Evolutionary conservation across 1,140 invertebrate genomes (phyloP).

Genomic region (Pinna nobilis): DNA sequence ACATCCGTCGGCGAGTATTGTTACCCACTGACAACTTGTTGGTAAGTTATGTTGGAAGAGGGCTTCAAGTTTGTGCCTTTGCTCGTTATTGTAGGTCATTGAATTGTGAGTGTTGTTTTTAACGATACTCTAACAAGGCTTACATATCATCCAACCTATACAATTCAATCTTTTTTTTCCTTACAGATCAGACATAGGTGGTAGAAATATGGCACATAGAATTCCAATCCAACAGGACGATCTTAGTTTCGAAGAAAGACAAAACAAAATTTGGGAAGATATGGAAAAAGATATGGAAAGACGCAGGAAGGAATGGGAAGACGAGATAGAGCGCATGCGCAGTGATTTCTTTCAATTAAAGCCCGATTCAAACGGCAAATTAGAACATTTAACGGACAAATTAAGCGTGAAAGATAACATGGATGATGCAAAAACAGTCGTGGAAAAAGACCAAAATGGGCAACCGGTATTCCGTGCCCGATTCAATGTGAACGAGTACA

Average conservation of each 20-base stretch:
- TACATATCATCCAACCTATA: too few species aligned
- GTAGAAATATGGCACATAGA: slow-evolving; percentile 59
- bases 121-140: too few species aligned
- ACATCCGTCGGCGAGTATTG: too few species aligned
- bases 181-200: too few species aligned
- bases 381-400: slow-evolving; percentile 49
- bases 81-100: too few species aligned
- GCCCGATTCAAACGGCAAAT: slow-evolving; percentile 53
- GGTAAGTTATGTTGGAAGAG: too few species aligned
- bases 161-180: too few species aligned
- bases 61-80: too few species aligned
- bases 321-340: slow-evolving; percentile 72
- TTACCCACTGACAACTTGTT: too few species aligned
- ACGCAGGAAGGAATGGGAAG: slow-evolving; percentile 71
- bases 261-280: slow-evolving; percentile 69
- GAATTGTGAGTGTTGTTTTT: too few species aligned
- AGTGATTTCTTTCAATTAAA: slow-evolving; percentile 71
- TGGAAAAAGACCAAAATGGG: slow-evolving; percentile 66
- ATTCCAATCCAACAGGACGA: slow-evolving; percentile 69
- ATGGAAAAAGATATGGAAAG: slow-evolving; percentile 72
- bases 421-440: slow-evolving; percentile 50
- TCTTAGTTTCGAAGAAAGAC: slow-evolving; percentile 68
- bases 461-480: slow-evolving; percentile 62
- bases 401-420: slow-evolving; percentile 42
- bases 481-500: slow-evolving; percentile 68